These are phyloP conservation scores for Cetoscarus ocellatus DNA, from an alignment of 2,797 vertebrate genomes.

Conservation along the genomic window DNA sequence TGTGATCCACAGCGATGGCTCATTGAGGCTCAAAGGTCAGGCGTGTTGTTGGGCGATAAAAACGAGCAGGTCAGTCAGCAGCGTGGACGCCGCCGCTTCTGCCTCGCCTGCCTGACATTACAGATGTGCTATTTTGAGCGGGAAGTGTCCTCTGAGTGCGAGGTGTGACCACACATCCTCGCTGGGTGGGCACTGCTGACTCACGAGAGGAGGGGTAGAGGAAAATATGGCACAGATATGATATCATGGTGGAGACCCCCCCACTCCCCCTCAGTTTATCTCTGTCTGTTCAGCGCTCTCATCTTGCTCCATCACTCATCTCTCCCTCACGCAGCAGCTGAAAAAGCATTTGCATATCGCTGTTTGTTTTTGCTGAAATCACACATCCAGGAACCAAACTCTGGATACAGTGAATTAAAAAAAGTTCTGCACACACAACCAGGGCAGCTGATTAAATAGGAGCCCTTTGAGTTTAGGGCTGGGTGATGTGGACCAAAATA, in stretches of 20 bases:
- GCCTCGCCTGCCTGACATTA: constrained; percentile 74
- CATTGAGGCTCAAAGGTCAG: constrained; percentile 81
- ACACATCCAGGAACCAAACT: constrained; percentile 63
- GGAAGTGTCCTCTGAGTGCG: constrained; percentile 73
- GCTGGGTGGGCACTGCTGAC: constrained; percentile 69
- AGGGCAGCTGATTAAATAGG: constrained; percentile 72
- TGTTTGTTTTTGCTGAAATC: constrained; percentile 72
- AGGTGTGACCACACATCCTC: constrained; percentile 76
- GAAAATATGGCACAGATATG: constrained; percentile 70
- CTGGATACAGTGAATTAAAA: constrained; percentile 66
- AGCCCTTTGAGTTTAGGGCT: constrained; percentile 1
- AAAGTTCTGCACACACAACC: constrained; percentile 63
- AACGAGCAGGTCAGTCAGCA: constrained; percentile 72
- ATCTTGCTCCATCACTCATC: constrained; percentile 59
- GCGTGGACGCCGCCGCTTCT: constrained; percentile 42
- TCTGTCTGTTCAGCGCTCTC: constrained; percentile 35
- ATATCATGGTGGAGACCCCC: constrained; percentile 60
- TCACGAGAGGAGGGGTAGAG: constrained; percentile 65
- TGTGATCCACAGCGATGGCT: constrained; percentile 60
- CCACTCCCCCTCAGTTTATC: constrained; percentile 14
- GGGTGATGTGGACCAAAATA: too few species aligned
- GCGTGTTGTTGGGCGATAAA: constrained; percentile 76
- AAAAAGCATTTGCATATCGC: constrained; percentile 68
- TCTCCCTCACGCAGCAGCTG: constrained; percentile 53
- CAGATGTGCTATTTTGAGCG: constrained; percentile 80